These are phyloP conservation scores for Drosophila erecta DNA, from an alignment of 1,140 invertebrate species.

Conservation along the genomic window DNA sequence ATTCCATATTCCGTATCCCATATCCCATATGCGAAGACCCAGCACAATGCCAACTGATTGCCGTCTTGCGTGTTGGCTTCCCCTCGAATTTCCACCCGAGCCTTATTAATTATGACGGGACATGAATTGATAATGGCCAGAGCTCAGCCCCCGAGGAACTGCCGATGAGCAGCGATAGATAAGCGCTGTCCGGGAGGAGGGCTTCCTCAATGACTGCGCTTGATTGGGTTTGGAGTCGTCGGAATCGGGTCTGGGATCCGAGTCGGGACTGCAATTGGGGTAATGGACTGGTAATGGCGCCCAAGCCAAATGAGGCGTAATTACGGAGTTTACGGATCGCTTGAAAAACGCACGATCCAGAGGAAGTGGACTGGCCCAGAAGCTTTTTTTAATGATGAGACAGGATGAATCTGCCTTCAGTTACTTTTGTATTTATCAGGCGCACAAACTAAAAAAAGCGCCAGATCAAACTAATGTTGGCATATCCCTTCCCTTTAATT, in stretches of 20 bases:
- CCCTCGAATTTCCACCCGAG: conserved; percentile 42
- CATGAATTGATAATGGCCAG: conserved; percentile 75
- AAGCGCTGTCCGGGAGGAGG: conserved; percentile 27
- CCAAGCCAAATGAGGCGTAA: conserved; percentile 38
- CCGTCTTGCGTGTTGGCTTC: conserved; percentile 62
- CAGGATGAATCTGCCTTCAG: not conserved
- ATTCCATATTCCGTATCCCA: conserved; percentile 5
- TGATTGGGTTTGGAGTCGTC: conserved; percentile 41
- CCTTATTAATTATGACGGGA: conserved; percentile 80
- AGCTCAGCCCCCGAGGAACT: conserved; percentile 35
- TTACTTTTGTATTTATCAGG: not conserved
- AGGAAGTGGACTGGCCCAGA: conserved; percentile 25
- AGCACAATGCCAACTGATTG: conserved; percentile 71
- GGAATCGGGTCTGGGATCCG: conserved; percentile 4
- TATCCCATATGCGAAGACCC: conserved; percentile 19
- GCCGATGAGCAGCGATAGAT: conserved; percentile 61
- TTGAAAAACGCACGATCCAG: conserved; percentile 3
- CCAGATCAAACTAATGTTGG: no score
- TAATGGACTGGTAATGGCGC: conserved; percentile 14
- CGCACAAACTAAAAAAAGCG: no score
- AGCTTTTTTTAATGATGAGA: conserved; percentile 9
- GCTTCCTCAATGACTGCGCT: conserved; percentile 50
- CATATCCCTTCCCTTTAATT: no score
- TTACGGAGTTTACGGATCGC: conserved; percentile 30
- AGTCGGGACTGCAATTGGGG: conserved; percentile 19